phyloP scores from a whole-genome alignment of 1,140 invertebrate genomes.

The Oryctes rhinoceros region DNA sequence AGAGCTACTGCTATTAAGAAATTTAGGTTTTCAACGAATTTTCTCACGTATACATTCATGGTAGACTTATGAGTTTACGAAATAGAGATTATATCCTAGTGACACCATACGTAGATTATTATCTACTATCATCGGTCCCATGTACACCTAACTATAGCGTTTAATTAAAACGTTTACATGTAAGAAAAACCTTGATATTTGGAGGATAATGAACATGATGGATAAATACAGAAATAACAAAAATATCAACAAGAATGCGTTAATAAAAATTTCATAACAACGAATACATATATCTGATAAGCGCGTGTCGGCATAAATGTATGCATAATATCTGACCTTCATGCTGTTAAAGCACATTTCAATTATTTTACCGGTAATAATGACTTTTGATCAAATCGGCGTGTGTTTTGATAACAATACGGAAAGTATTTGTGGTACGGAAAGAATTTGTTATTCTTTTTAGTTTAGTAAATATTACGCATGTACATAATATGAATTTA shows the following conservation, averaged over 20 bases:
- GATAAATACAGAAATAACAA: not conserved
- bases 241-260: not conserved
- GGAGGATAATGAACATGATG: not conserved
- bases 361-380: conserved; percentile 10
- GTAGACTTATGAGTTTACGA: not conserved
- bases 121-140: too few species aligned
- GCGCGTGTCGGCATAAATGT: not conserved
- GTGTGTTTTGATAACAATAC: not conserved
- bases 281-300: not conserved
- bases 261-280: not conserved
- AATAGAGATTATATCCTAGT: too few species aligned
- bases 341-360: not conserved
- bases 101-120: too few species aligned
- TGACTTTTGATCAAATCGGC: not conserved
- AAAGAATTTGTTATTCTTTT: not conserved
- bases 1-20: too few species aligned
- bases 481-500: too few species aligned
- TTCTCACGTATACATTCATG: too few species aligned
- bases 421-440: not conserved
- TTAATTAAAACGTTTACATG: not conserved
- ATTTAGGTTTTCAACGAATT: too few species aligned
- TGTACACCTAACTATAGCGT: not conserved
- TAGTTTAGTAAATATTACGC: too few species aligned
- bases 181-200: not conserved
- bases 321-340: not conserved